Percentiles rank a stretch among this genome's conserved stretches.
phyloP scores from a whole-genome alignment of 1,140 invertebrate species.

The Bombus superbus region DNA sequence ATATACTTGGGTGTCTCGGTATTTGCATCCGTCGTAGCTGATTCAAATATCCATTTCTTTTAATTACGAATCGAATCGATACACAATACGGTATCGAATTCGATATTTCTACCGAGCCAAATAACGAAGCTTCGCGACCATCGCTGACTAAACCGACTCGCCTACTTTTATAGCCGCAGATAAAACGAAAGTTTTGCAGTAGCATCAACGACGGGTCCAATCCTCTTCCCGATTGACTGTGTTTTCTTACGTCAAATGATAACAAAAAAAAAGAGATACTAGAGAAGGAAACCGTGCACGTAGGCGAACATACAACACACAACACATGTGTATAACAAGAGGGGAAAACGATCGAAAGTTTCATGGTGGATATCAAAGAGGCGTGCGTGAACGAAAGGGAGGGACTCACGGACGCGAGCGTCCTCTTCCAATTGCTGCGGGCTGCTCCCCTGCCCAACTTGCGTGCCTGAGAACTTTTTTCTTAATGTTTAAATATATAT shows the following conservation, averaged over 20 bases:
- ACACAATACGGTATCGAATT: no score
- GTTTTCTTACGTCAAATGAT: slow-evolving; percentile 18
- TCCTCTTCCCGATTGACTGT: slow-evolving; percentile 52
- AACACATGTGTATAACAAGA: background rate
- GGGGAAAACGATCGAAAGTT: slow-evolving; percentile 46
- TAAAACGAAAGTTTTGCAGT: slow-evolving; percentile 37
- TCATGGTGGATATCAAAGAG: slow-evolving; percentile 10
- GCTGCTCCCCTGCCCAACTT: slow-evolving; percentile 79
- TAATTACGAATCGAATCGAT: background rate
- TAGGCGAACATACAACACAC: background rate
- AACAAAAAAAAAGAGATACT: background rate
- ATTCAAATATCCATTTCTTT: background rate
- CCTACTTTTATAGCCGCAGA: slow-evolving; percentile 14
- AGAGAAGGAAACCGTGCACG: background rate
- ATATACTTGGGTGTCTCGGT: background rate
- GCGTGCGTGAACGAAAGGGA: slow-evolving; percentile 1
- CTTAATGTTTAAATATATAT: slow-evolving; percentile 71
- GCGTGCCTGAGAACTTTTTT: slow-evolving; percentile 79
- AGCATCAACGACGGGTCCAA: slow-evolving; percentile 62
- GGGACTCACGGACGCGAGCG: slow-evolving; percentile 58
- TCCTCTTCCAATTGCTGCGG: slow-evolving; percentile 78
- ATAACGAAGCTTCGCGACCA: background rate
- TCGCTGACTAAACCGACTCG: background rate
- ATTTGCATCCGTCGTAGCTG: background rate
- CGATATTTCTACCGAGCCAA: background rate